phyloP scores from a whole-genome alignment of 2,888 invertebrate species.

The Cantharis rufa region DNA sequence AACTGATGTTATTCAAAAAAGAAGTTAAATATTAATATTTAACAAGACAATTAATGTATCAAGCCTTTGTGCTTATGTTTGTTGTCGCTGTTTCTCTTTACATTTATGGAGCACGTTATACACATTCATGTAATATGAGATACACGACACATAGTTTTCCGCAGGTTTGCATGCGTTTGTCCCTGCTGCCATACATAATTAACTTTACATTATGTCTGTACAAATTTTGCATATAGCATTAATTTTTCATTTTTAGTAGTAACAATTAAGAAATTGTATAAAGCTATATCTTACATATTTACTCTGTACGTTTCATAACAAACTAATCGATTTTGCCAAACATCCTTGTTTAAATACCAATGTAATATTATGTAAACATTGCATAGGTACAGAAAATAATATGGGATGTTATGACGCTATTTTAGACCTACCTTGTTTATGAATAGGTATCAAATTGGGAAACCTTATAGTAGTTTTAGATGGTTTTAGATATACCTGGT shows the following conservation, averaged over 20 bases:
- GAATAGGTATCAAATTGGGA: too few relatives aligned
- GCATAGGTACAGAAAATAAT: too few relatives aligned
- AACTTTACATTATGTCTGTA: constrained; percentile 19
- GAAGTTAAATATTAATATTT: background rate
- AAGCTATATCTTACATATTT: background rate
- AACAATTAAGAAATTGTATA: background rate
- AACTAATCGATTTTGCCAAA: background rate
- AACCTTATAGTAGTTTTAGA: too few relatives aligned
- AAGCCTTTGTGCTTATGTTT: constrained; percentile 1
- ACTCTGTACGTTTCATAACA: background rate
- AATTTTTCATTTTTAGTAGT: background rate
- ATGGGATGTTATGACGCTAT: too few relatives aligned
- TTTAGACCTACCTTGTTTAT: too few relatives aligned
- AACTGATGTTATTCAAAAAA: background rate
- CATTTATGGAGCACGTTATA: constrained; percentile 18
- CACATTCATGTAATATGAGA: constrained; percentile 25
- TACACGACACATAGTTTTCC: constrained; percentile 23
- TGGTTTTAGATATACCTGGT: too few relatives aligned
- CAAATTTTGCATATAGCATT: background rate
- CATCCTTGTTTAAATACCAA: background rate
- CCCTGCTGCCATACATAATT: constrained; percentile 20
- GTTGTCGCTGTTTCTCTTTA: constrained; percentile 12
- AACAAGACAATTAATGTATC: background rate
- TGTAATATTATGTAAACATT: too few relatives aligned
- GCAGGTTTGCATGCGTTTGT: constrained; percentile 22